A percentile compares a stretch with the other conserved stretches of the same genome.
phyloP scores from a whole-genome alignment of 2,797 vertebrate genomes.

The Champsocephalus esox region DNA sequence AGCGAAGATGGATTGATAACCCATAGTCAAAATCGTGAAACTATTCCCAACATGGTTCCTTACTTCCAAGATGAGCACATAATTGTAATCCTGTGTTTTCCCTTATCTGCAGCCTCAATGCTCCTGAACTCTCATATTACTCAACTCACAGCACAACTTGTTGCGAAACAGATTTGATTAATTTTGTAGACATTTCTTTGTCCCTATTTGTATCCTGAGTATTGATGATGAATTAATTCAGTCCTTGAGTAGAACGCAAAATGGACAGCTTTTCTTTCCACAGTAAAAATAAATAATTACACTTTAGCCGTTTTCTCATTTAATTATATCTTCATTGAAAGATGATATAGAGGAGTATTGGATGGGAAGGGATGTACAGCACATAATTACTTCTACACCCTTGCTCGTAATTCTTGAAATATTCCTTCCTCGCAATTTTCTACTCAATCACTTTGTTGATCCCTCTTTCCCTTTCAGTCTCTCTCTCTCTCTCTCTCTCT shows the following conservation, averaged over 20 bases:
- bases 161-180: conserved; percentile 43
- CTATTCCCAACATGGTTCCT: conserved; percentile 42
- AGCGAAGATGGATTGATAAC: conserved; percentile 35
- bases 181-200: conserved; percentile 51
- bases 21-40: conserved; percentile 28
- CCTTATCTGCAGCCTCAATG: conserved; percentile 36
- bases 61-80: conserved; percentile 10
- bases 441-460: conserved; percentile 4
- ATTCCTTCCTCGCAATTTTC: conserved; percentile 6
- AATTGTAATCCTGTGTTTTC: conserved; percentile 43
- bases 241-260: conserved; percentile 3
- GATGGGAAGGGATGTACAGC: conserved; percentile 15
- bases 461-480: background rate
- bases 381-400: conserved; percentile 25
- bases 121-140: conserved; percentile 5
- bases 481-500: background rate
- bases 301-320: conserved; percentile 32
- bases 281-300: conserved; percentile 26
- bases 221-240: conserved; percentile 56
- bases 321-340: conserved; percentile 55
- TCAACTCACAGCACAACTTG: conserved; percentile 25
- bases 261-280: conserved; percentile 30
- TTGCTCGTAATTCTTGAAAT: conserved; percentile 5
- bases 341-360: conserved; percentile 32
- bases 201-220: conserved; percentile 42